A percentile compares a stretch with the other conserved stretches of the same genome.
phyloP scores from a whole-genome alignment of 2,888 invertebrate genomes.

The Neocrepidodera transversa region DNA sequence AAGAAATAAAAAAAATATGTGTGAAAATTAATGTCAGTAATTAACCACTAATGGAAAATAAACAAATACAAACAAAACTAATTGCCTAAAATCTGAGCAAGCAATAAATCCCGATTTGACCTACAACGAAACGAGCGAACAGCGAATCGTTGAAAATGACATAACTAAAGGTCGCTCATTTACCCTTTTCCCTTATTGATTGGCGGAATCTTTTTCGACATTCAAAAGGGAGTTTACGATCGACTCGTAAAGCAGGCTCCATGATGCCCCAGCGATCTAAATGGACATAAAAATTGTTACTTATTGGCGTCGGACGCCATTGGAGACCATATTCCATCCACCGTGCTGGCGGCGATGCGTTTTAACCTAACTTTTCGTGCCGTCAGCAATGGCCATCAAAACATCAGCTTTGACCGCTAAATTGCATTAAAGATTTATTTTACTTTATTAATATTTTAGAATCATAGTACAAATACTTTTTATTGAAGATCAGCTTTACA shows the following conservation, averaged over 20 bases:
- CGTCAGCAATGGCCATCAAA: slow-evolving; percentile 14
- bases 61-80: neutral
- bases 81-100: neutral
- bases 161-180: slow-evolving; percentile 26
- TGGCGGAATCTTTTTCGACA: slow-evolving; percentile 27
- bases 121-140: slow-evolving; percentile 9
- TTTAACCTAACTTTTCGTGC: slow-evolving; percentile 14
- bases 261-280: slow-evolving; percentile 28
- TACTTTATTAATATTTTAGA: no score
- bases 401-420: slow-evolving; percentile 3
- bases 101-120: slow-evolving; percentile 16
- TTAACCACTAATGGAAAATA: neutral
- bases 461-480: no score
- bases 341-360: slow-evolving; percentile 7
- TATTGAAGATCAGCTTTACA: no score
- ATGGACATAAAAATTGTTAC: slow-evolving; percentile 30
- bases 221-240: slow-evolving; percentile 43
- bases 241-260: slow-evolving; percentile 40
- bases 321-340: slow-evolving; percentile 15
- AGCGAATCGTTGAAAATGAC: slow-evolving; percentile 11
- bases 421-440: slow-evolving; percentile 14
- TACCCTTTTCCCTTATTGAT: slow-evolving; percentile 30
- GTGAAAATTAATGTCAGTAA: no score
- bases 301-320: slow-evolving; percentile 24
- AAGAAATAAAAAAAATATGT: no score